These are phyloP conservation scores for Cephus cinctus DNA, from an alignment of 1,140 invertebrate genomes.

Conservation along the genomic window DNA sequence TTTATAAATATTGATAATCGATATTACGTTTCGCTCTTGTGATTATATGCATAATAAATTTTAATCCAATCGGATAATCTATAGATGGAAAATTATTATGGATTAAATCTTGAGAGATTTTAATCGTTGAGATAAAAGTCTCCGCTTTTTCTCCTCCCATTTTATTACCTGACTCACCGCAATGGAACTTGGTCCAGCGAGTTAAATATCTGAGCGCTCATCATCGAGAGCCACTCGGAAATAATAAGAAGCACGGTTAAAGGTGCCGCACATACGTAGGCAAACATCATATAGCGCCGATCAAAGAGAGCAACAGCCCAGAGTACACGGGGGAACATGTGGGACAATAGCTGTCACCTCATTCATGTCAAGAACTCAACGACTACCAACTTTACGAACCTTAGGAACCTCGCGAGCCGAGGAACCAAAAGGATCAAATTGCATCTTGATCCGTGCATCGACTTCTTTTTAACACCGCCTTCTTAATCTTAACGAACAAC, in stretches of 20 bases:
- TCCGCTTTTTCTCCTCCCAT: too few species aligned
- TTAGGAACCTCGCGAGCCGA: slow-evolving; percentile 10
- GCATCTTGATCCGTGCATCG: slow-evolving; percentile 42
- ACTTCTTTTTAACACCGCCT: slow-evolving; percentile 31
- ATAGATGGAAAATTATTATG: too few species aligned
- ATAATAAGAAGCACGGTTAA: slow-evolving; percentile 13
- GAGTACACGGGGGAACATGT: slow-evolving; percentile 38
- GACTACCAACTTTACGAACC: slow-evolving; percentile 40
- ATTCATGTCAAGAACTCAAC: slow-evolving; percentile 46
- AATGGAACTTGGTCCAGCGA: slow-evolving; percentile 25
- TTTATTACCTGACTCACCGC: slow-evolving; percentile 33
- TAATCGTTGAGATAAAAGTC: too few species aligned
- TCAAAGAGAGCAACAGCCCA: slow-evolving; percentile 34
- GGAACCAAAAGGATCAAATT: slow-evolving; percentile 42
- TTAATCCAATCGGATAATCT: too few species aligned
- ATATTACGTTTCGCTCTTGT: too few species aligned
- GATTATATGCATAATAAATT: too few species aligned
- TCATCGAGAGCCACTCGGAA: slow-evolving; percentile 10
- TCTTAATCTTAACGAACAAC: too few species aligned
- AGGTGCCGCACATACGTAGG: slow-evolving; percentile 15
- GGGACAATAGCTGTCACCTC: slow-evolving; percentile 51
- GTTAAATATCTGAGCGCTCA: slow-evolving; percentile 7
- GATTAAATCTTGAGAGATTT: too few species aligned
- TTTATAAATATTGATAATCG: too few species aligned
- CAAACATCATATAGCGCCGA: slow-evolving; percentile 30